These are phyloP conservation scores for Agonopterix subpropinquella DNA, from an alignment of 2,888 invertebrate genomes.

Conservation along the genomic window DNA sequence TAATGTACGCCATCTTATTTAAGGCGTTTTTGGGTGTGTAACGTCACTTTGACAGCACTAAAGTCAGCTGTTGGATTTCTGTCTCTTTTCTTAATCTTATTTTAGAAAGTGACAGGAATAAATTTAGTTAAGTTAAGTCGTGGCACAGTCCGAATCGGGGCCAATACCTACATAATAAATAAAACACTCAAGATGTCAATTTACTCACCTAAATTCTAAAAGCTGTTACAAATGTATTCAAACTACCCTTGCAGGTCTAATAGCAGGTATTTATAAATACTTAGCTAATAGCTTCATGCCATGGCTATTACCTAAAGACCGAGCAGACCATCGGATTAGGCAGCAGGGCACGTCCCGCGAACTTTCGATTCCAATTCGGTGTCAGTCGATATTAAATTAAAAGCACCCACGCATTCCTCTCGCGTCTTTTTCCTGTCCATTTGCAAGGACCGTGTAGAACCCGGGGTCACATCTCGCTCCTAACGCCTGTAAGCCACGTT, in stretches of 20 bases:
- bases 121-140: too few relatives aligned
- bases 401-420: constrained; percentile 71
- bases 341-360: constrained; percentile 61
- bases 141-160: too few relatives aligned
- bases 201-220: too few relatives aligned
- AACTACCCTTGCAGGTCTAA: not conserved
- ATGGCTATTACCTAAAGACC: constrained; percentile 58
- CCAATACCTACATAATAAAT: too few relatives aligned
- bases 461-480: constrained; percentile 65
- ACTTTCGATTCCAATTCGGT: constrained; percentile 74
- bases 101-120: too few relatives aligned
- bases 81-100: too few relatives aligned
- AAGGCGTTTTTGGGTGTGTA: too few relatives aligned
- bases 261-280: constrained; percentile 18
- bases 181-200: too few relatives aligned
- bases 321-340: constrained; percentile 49
- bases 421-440: constrained; percentile 76
- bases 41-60: too few relatives aligned
- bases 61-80: too few relatives aligned
- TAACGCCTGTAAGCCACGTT: constrained; percentile 36
- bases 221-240: too few relatives aligned
- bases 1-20: too few relatives aligned
- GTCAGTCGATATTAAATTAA: constrained; percentile 75
- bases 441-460: constrained; percentile 71
- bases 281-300: constrained; percentile 20